Evolutionary conservation across 2,113 vertebrate species (phyloP).

Genomic region (Syngnathoides biaculeatus): DNA sequence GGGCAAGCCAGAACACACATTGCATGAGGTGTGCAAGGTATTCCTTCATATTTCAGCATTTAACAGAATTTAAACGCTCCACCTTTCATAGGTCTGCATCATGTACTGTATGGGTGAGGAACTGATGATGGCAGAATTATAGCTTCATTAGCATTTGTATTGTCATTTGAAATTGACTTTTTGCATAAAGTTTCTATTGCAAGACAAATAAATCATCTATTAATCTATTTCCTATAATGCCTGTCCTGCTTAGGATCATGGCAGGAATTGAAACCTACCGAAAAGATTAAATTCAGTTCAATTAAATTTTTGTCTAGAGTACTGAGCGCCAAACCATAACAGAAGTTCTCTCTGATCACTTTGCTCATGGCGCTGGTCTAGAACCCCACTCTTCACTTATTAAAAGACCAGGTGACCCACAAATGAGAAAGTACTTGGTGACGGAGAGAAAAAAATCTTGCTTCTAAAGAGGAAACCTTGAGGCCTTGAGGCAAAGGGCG

Average conservation of each 20-base stretch:
- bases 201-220: neutral
- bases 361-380: neutral
- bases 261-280: neutral
- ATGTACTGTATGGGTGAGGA: neutral
- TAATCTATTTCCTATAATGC: neutral
- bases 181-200: neutral
- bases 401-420: no score
- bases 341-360: neutral
- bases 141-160: neutral
- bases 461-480: neutral
- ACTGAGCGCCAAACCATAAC: neutral
- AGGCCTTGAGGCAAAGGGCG: neutral
- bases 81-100: neutral
- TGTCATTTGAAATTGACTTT: neutral
- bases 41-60: slow-evolving; percentile 41
- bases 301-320: neutral
- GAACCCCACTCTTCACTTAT: neutral
- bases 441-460: neutral
- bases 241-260: neutral
- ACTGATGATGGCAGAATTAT: neutral
- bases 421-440: no score
- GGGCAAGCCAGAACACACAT: slow-evolving; percentile 69
- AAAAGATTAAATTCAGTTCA: neutral
- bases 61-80: neutral
- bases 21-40: slow-evolving; percentile 69